Percentiles rank a stretch among this genome's conserved stretches.
These are phyloP conservation scores for Diphyllodes magnificus DNA, from an alignment of 2,113 vertebrate species.

Conservation along the genomic window DNA sequence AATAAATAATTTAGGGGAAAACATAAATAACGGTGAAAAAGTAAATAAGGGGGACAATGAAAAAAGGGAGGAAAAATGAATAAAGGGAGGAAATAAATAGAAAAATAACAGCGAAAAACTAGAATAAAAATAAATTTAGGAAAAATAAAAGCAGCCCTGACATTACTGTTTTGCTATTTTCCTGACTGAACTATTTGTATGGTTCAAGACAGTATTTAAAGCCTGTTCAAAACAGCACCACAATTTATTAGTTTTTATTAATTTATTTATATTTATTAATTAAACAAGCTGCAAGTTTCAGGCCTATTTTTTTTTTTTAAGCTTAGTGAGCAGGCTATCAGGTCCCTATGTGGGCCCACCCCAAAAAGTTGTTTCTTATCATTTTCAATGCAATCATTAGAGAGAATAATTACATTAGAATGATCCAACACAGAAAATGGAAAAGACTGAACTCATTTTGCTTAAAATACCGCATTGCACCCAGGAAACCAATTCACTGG, in stretches of 20 bases:
- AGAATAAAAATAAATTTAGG: neutral
- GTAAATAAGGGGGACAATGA: neutral
- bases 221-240: neutral
- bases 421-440: neutral
- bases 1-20: neutral
- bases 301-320: neutral
- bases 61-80: neutral
- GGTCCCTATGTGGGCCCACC: rapidly evolving
- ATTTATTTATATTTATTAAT: neutral
- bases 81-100: neutral
- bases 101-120: neutral
- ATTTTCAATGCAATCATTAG: neutral
- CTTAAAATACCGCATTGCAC: rapidly evolving
- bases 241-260: neutral
- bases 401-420: neutral
- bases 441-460: neutral
- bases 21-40: neutral
- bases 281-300: neutral
- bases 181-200: neutral
- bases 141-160: neutral
- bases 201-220: neutral
- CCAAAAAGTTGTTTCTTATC: neutral
- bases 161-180: neutral
- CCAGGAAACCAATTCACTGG: neutral
- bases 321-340: neutral